Evolutionary conservation across 2,797 vertebrate genomes (phyloP).

Genomic region (Anguilla marmorata): DNA sequence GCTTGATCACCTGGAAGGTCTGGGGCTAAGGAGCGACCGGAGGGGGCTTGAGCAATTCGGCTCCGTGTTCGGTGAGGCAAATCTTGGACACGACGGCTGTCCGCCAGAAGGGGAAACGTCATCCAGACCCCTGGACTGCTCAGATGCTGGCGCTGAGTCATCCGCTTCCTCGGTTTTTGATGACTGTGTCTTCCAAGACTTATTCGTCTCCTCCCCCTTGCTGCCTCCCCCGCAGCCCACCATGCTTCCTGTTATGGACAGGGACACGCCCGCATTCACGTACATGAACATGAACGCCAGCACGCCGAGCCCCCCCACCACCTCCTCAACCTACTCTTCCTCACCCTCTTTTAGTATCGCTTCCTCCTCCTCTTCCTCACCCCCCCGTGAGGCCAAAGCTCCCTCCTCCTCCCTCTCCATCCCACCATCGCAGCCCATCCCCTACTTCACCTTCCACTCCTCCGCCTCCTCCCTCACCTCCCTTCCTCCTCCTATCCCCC

Average conservation of each 20-base stretch:
- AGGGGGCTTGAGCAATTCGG: slow-evolving; percentile 71
- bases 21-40: slow-evolving; percentile 74
- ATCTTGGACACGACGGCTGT: slow-evolving; percentile 71
- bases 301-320: slow-evolving; percentile 59
- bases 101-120: slow-evolving; percentile 61
- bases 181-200: slow-evolving; percentile 67
- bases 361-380: slow-evolving; percentile 62
- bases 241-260: slow-evolving; percentile 70
- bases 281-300: slow-evolving; percentile 75
- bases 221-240: slow-evolving; percentile 71
- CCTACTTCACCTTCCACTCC: slow-evolving; percentile 73
- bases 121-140: slow-evolving; percentile 74
- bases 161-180: slow-evolving; percentile 73
- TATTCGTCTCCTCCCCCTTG: slow-evolving; percentile 66
- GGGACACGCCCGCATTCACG: slow-evolving; percentile 65
- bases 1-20: slow-evolving; percentile 72
- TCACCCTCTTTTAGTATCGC: slow-evolving; percentile 57
- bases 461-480: slow-evolving; percentile 62
- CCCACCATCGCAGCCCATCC: slow-evolving; percentile 66
- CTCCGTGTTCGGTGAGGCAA: slow-evolving; percentile 67
- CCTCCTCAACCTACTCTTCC: slow-evolving; percentile 59
- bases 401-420: slow-evolving; percentile 58
- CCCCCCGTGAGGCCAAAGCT: background rate
- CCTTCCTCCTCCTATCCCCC: slow-evolving; percentile 60
- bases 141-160: slow-evolving; percentile 75